These are phyloP conservation scores for Cynaeus angustus DNA, from an alignment of 2,888 invertebrate species.

Conservation along the genomic window DNA sequence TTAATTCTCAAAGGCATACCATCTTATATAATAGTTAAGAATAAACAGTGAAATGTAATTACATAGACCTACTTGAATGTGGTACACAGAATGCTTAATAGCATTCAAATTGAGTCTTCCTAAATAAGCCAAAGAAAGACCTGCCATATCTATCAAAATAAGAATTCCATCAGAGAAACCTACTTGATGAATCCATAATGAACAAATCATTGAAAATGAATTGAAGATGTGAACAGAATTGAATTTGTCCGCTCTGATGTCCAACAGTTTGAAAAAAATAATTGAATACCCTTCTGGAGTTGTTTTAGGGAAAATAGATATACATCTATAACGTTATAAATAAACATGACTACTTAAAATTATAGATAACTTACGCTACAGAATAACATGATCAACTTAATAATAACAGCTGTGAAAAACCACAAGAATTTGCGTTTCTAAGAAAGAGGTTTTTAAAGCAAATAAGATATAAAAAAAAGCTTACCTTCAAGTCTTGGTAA, in stretches of 20 bases:
- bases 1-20: not conserved
- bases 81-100: not conserved
- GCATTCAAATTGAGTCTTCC: not conserved
- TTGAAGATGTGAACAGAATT: not conserved
- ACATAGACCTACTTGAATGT: not conserved
- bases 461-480: not conserved
- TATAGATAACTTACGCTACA: conserved; percentile 1
- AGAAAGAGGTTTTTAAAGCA: not conserved
- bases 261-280: not conserved
- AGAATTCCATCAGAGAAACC: not conserved
- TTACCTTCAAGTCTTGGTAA: conserved; percentile 1
- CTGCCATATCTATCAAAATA: not conserved
- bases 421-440: not conserved
- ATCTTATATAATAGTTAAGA: not conserved
- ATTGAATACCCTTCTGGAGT: not conserved
- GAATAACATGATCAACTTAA: not conserved
- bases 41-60: not conserved
- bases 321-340: not conserved
- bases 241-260: not conserved
- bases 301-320: not conserved
- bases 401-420: not conserved
- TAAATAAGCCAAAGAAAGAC: not conserved
- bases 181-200: not conserved
- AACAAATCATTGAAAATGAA: not conserved
- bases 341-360: not conserved